Conservation (phyloP, 2,113 vertebrate genomes). For the Dasyprocta punctata region DNA sequence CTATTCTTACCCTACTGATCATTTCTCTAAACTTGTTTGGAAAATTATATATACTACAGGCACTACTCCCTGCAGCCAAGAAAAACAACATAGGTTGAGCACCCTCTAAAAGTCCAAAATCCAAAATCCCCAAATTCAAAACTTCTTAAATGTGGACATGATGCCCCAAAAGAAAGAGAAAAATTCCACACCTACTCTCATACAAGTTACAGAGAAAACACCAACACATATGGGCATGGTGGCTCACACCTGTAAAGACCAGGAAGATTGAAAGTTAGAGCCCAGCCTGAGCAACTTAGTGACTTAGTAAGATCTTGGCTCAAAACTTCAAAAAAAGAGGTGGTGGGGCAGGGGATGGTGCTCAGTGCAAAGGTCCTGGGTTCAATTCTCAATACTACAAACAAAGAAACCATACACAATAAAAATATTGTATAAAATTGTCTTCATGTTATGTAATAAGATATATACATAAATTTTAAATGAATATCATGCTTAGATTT, state of each 20-base stretch:
- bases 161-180: background rate
- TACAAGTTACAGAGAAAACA: background rate
- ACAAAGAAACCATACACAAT: background rate
- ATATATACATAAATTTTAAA: background rate
- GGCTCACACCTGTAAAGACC: background rate
- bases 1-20: background rate
- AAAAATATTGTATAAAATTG: background rate
- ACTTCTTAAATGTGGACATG: background rate
- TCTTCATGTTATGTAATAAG: background rate
- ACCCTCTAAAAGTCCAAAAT: background rate
- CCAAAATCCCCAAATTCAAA: background rate
- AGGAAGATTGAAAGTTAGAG: background rate
- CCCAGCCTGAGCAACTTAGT: background rate
- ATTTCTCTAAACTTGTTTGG: background rate
- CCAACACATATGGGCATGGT: background rate
- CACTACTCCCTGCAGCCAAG: background rate
- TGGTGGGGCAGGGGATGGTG: background rate
- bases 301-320: background rate
- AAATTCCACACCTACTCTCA: background rate
- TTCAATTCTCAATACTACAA: background rate
- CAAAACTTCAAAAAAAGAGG: background rate
- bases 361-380: background rate
- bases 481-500: background rate
- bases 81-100: background rate
- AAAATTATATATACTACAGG: background rate